Conservation (phyloP, 23 tunicate genomes). For the Corella eumyota region DNA sequence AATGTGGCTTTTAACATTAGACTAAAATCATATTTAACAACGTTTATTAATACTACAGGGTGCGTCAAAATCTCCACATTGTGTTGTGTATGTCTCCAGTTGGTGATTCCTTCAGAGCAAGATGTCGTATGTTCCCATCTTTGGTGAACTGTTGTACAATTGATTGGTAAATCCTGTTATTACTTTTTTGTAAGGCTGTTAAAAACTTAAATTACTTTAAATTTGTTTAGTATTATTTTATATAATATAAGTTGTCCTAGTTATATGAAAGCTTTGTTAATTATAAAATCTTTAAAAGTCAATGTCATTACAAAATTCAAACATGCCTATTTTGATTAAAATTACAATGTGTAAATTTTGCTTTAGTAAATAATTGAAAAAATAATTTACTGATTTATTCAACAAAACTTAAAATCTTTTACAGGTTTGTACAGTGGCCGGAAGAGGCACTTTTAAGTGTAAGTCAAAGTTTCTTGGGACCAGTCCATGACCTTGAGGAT, state of each 20-base stretch:
- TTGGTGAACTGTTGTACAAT: conserved; percentile 98
- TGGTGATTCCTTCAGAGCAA: conserved; percentile 89
- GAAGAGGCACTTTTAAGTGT: conserved; percentile 91
- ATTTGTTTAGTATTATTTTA: background rate
- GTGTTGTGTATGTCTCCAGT: conserved; percentile 99
- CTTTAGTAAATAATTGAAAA: too few species aligned
- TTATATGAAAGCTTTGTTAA: too few species aligned
- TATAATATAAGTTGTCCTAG: too few species aligned
- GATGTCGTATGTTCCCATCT: conserved; percentile 94
- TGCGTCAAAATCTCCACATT: conserved; percentile 89
- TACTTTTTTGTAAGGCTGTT: background rate
- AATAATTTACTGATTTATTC: too few species aligned
- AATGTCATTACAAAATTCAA: too few species aligned
- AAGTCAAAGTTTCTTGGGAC: conserved; percentile 63
- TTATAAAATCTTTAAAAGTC: too few species aligned
- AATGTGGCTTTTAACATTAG: too few species aligned
- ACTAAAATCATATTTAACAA: too few species aligned
- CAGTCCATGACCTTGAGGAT: conserved; percentile 79
- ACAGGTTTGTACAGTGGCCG: conserved; percentile 98
- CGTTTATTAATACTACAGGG: conserved; percentile 66
- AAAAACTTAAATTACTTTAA: background rate
- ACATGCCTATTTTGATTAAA: too few species aligned
- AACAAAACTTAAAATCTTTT: too few species aligned
- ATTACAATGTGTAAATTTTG: too few species aligned
- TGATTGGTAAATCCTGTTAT: conserved; percentile 49